A percentile compares a stretch with the other conserved stretches of the same genome.
Evolutionary conservation across 2,113 vertebrate species (phyloP).

Genomic region (Spizaetus ornatus): DNA sequence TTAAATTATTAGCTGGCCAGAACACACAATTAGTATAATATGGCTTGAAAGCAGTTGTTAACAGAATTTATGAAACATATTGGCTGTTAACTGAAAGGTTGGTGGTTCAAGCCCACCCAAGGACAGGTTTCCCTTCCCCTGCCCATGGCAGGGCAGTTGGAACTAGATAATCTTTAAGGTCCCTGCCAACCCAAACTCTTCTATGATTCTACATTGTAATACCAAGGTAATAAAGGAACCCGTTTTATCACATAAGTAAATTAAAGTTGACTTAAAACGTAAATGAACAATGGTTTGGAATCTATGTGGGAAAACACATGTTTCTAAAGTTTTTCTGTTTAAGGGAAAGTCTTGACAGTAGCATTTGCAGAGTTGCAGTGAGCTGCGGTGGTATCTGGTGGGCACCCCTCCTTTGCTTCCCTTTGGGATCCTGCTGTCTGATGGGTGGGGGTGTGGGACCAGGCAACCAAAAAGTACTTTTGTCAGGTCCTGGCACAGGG

Average conservation of each 20-base stretch:
- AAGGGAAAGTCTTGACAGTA: background rate
- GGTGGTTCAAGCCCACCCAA: slow-evolving; percentile 77
- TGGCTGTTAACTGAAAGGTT: slow-evolving; percentile 77
- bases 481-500: background rate
- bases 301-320: background rate
- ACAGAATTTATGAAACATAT: background rate
- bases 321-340: background rate
- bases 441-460: background rate
- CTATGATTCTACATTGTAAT: accelerated
- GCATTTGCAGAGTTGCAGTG: background rate
- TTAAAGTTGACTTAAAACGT: background rate
- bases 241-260: background rate
- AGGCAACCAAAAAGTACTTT: background rate
- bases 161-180: background rate
- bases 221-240: background rate
- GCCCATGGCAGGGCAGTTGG: background rate
- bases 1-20: background rate
- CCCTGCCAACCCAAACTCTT: background rate
- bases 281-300: background rate
- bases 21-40: background rate
- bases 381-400: background rate
- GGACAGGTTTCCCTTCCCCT: background rate
- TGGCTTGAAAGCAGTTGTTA: slow-evolving; percentile 7
- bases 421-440: background rate
- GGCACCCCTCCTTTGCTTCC: background rate